Conservation (phyloP, 1,140 invertebrate species). For the Drosophila pachea region DNA sequence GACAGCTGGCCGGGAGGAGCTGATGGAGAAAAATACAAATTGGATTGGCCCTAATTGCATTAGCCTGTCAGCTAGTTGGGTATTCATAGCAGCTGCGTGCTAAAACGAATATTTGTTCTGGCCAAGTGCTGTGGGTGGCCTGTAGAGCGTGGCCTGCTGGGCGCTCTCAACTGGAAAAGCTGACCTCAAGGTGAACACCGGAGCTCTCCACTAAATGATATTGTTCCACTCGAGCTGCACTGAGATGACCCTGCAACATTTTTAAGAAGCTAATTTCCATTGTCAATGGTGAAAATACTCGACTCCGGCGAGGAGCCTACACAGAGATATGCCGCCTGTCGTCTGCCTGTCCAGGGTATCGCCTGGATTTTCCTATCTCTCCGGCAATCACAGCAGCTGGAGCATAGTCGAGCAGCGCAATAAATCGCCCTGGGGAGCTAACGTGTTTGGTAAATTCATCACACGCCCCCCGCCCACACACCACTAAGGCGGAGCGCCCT, state of each 20-base stretch:
- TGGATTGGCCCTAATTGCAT: conserved; percentile 60
- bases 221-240: too few relatives aligned
- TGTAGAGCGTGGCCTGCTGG: neutral
- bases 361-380: neutral
- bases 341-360: neutral
- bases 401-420: conserved; percentile 14
- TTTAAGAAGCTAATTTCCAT: too few relatives aligned
- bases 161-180: too few relatives aligned
- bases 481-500: too few relatives aligned
- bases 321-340: too few relatives aligned
- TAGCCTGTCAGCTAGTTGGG: conserved; percentile 37
- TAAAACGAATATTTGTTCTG: conserved; percentile 19
- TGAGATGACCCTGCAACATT: too few relatives aligned
- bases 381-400: conserved; percentile 31
- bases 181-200: too few relatives aligned
- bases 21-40: conserved; percentile 61
- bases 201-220: too few relatives aligned
- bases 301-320: too few relatives aligned
- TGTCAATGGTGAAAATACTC: too few relatives aligned
- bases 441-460: conserved; percentile 42
- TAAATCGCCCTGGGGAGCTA: conserved; percentile 26
- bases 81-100: conserved; percentile 33
- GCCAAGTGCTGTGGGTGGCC: neutral
- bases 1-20: conserved; percentile 38
- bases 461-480: conserved; percentile 2